Conservation (phyloP, 92 coral and sea anemone genomes). For the Heliopora coerulea region DNA sequence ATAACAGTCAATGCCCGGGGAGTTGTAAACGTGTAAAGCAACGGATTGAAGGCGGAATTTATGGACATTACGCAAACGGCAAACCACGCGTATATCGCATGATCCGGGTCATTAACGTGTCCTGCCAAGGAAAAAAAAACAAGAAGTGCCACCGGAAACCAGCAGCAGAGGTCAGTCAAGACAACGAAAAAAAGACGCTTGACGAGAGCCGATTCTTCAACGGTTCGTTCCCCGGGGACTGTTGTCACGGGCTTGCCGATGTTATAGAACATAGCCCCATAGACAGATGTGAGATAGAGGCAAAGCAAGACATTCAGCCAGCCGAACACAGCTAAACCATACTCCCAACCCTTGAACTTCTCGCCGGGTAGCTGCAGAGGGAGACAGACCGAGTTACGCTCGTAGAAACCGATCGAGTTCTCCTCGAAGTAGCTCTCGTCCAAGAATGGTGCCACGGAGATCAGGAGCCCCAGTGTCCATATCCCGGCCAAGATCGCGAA, state of each 20-base stretch:
- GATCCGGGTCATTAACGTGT: not conserved
- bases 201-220: not conserved
- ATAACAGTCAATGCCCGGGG: not conserved
- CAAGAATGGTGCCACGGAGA: not conserved
- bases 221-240: not conserved
- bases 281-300: not conserved
- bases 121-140: not conserved
- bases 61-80: slow-evolving; percentile 2
- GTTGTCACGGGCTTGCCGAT: not conserved
- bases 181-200: slow-evolving; percentile 1
- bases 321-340: not conserved
- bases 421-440: not conserved
- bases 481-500: not conserved
- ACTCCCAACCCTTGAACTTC: slow-evolving; percentile 4
- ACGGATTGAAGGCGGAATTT: slow-evolving; percentile 1
- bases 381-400: not conserved
- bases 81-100: not conserved
- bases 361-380: not conserved
- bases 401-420: not conserved
- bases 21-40: slow-evolving; percentile 6
- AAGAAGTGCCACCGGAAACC: not conserved
- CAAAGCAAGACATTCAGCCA: not conserved
- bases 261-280: not conserved
- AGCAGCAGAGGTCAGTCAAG: not conserved
- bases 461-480: not conserved